phyloP scores from a whole-genome alignment of 2,113 vertebrate genomes.

The Embiotoca jacksoni region DNA sequence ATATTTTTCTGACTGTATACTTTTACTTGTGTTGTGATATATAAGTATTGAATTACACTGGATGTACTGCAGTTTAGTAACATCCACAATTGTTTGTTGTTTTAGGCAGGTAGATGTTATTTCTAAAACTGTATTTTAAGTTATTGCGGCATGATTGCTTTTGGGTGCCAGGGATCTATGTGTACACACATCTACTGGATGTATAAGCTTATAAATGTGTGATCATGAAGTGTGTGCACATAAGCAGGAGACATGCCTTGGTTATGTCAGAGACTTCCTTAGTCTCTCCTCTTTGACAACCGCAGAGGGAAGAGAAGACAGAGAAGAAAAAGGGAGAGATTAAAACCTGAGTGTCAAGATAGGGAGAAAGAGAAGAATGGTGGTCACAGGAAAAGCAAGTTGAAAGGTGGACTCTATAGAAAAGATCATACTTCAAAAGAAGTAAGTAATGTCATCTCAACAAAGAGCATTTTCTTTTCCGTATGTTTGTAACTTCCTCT shows the following conservation, averaged over 20 bases:
- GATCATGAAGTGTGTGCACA: neutral
- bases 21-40: neutral
- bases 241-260: neutral
- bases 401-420: neutral
- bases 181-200: neutral
- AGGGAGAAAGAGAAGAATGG: neutral
- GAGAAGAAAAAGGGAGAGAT: neutral
- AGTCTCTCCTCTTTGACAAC: neutral
- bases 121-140: neutral
- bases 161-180: no score
- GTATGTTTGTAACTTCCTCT: neutral
- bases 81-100: no score
- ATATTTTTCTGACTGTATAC: neutral
- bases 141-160: no score
- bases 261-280: neutral
- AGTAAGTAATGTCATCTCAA: slow-evolving; percentile 6
- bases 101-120: neutral
- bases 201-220: neutral
- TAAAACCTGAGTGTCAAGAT: neutral
- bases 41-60: no score
- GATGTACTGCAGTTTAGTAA: no score
- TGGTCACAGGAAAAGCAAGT: neutral
- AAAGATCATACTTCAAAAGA: slow-evolving; percentile 13
- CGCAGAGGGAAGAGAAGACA: neutral
- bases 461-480: slow-evolving; percentile 2